Percentiles rank a stretch among this genome's conserved stretches.
These are phyloP conservation scores for Zaprionus taronus DNA, from an alignment of 1,140 invertebrate genomes.

Conservation along the genomic window DNA sequence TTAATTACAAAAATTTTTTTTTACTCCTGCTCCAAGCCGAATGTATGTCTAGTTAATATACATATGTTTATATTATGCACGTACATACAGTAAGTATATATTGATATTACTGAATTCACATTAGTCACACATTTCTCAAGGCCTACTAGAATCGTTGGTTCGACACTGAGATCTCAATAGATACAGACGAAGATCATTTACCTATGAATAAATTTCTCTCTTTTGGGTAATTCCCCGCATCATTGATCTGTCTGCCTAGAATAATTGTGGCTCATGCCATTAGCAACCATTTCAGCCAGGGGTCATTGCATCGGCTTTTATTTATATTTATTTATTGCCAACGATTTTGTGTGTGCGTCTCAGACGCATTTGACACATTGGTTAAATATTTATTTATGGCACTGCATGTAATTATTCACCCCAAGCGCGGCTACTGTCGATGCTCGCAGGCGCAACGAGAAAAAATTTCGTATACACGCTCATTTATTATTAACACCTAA, in stretches of 20 bases:
- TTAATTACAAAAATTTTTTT: neutral
- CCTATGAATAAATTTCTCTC: neutral
- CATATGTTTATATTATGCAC: no score
- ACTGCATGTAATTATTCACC: constrained; percentile 52
- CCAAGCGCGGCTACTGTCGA: constrained; percentile 27
- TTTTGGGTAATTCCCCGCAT: neutral
- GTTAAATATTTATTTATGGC: constrained; percentile 66
- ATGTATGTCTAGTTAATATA: neutral
- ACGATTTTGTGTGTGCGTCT: neutral
- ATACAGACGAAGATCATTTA: neutral
- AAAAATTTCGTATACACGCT: constrained; percentile 41
- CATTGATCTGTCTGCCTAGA: neutral
- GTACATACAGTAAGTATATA: neutral
- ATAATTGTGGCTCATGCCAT: no score
- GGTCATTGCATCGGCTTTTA: neutral
- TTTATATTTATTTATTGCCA: constrained; percentile 28
- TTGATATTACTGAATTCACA: neutral
- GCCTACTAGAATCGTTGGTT: neutral
- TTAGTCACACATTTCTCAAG: neutral
- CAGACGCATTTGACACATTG: constrained; percentile 43
- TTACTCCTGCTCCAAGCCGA: neutral
- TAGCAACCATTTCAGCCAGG: no score
- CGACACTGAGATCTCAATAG: no score
- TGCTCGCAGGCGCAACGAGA: constrained; percentile 13
- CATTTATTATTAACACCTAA: constrained; percentile 72